Conservation (phyloP, 2,888 invertebrate species). For the Argyra leucocephala region DNA sequence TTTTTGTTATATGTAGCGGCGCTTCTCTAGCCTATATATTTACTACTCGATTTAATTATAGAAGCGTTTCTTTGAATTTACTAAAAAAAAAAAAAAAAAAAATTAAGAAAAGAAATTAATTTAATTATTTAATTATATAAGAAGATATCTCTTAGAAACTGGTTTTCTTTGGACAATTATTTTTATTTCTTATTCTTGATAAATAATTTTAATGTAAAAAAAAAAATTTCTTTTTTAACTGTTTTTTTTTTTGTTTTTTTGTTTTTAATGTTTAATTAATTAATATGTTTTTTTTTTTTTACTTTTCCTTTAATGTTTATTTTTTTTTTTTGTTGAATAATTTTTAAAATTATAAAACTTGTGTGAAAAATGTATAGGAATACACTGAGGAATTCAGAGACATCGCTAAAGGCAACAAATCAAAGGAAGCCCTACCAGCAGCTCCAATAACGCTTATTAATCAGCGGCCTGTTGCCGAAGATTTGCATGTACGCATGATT, state of each 20-base stretch:
- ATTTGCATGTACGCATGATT: constrained; percentile 57
- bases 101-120: constrained; percentile 11
- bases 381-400: constrained; percentile 95
- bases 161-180: no score
- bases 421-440: constrained; percentile 83
- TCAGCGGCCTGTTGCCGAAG: constrained; percentile 90
- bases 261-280: constrained; percentile 12
- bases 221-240: background rate
- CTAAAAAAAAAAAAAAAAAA: background rate
- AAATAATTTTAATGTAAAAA: no score
- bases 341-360: constrained; percentile 16
- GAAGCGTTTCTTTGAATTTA: background rate
- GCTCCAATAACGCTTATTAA: constrained; percentile 90
- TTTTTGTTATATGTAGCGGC: constrained; percentile 16
- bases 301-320: constrained; percentile 15
- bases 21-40: background rate
- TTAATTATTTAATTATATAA: constrained; percentile 9
- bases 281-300: constrained; percentile 11
- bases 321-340: constrained; percentile 20
- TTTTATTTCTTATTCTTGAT: no score
- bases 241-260: background rate
- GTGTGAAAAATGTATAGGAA: constrained; percentile 54
- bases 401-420: constrained; percentile 84
- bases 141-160: background rate
- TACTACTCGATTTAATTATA: constrained; percentile 14